Conservation (phyloP, 2,113 vertebrate species). For the Tympanuchus pallidicinctus region DNA sequence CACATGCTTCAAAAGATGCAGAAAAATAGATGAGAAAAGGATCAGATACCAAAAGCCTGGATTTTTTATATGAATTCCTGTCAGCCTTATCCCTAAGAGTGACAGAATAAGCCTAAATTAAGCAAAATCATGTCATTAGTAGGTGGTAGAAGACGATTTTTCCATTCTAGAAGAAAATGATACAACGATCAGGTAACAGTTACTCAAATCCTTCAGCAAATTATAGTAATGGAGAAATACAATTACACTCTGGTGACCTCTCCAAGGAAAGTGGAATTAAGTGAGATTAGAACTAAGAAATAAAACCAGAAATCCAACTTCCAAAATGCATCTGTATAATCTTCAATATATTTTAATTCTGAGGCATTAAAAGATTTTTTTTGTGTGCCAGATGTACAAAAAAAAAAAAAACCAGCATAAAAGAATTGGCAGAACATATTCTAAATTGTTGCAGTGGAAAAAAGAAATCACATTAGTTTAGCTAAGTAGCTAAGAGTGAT, state of each 20-base stretch:
- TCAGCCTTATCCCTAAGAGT: background rate
- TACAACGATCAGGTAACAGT: background rate
- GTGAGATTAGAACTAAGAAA: background rate
- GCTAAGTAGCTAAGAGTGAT: background rate
- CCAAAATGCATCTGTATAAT: background rate
- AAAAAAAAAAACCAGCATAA: background rate
- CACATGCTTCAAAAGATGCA: background rate
- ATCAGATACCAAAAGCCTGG: background rate
- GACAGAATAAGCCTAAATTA: slow-evolving; percentile 9
- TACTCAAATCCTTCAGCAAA: background rate
- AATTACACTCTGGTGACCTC: background rate
- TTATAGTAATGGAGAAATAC: background rate
- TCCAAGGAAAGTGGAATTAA: background rate
- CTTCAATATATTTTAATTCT: background rate
- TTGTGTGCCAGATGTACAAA: background rate
- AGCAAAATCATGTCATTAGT: background rate
- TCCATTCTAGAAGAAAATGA: background rate
- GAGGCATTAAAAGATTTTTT: background rate
- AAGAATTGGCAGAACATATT: background rate
- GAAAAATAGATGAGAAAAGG: background rate
- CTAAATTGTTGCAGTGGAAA: background rate
- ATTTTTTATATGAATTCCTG: background rate
- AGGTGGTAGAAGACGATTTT: background rate
- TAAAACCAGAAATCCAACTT: background rate
- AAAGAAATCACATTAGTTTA: background rate